A percentile compares a stretch with the other conserved stretches of the same genome.
These are phyloP conservation scores for Glyptemys insculpta DNA, from an alignment of 2,797 vertebrate species.

Conservation along the genomic window DNA sequence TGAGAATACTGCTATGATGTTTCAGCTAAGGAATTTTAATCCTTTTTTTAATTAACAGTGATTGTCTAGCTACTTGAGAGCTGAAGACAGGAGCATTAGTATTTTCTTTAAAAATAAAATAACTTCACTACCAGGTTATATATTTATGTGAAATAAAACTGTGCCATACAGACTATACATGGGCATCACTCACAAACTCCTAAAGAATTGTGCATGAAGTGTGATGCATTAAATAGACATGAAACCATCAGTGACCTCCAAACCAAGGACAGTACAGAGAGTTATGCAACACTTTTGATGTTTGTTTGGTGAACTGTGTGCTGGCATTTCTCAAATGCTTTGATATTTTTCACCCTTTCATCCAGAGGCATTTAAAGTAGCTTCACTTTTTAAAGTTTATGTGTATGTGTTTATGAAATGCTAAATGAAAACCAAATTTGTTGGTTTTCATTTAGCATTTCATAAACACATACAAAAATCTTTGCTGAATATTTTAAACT, in stretches of 20 bases:
- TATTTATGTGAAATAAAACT: slow-evolving; percentile 11
- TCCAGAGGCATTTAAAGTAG: slow-evolving; percentile 20
- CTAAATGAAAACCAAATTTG: too few relatives aligned
- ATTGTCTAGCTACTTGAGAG: slow-evolving; percentile 10
- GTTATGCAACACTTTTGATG: not conserved
- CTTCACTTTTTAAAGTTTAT: not conserved
- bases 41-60: slow-evolving; percentile 30
- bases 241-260: not conserved
- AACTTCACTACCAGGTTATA: slow-evolving; percentile 16
- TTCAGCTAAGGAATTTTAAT: slow-evolving; percentile 55
- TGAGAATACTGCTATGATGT: slow-evolving; percentile 45
- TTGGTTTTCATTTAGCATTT: not conserved
- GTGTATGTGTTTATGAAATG: too few relatives aligned
- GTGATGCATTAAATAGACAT: slow-evolving; percentile 43
- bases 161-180: slow-evolving; percentile 11
- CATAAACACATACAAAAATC: not conserved
- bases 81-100: slow-evolving; percentile 4
- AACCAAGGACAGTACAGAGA: slow-evolving; percentile 11
- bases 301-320: not conserved
- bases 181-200: not conserved
- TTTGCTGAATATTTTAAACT: not conserved
- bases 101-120: not conserved
- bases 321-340: not conserved
- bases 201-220: slow-evolving; percentile 34
- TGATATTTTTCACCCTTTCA: slow-evolving; percentile 10